Evolutionary conservation across 2,113 vertebrate genomes (phyloP).

Genomic region (Zonotrichia leucophrys): DNA sequence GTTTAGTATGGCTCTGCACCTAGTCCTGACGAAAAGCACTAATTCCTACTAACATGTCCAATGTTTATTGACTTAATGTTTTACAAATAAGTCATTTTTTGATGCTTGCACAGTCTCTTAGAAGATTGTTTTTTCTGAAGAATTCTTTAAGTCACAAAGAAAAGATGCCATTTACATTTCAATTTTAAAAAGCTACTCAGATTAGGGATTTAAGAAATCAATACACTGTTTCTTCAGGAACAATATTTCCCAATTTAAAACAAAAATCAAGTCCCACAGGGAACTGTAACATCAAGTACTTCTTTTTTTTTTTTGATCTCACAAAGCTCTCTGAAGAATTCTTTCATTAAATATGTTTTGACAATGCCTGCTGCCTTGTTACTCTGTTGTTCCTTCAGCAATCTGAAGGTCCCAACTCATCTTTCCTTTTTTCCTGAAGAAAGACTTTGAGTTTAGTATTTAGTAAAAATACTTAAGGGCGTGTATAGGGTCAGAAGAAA

Average conservation of each 20-base stretch:
- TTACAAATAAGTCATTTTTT: not conserved
- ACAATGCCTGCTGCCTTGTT: not conserved
- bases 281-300: not conserved
- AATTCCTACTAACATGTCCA: not conserved
- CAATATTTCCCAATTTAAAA: slow-evolving; percentile 7
- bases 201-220: slow-evolving; percentile 1
- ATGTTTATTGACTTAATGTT: not conserved
- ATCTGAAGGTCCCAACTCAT: not conserved
- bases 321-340: not conserved
- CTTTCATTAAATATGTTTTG: not conserved
- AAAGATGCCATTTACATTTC: not conserved
- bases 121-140: not conserved
- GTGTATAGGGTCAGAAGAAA: not conserved
- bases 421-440: not conserved
- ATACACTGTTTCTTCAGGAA: not conserved
- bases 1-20: not conserved
- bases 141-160: not conserved
- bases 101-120: not conserved
- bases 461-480: not conserved
- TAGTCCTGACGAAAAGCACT: not conserved
- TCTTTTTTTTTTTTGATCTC: slow-evolving; percentile 6
- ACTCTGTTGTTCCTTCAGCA: not conserved
- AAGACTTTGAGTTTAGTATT: not conserved
- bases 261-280: not conserved
- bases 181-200: not conserved